Evolutionary conservation across 2,888 invertebrate species (phyloP).

Genomic region (Chymomyza procnemis): DNA sequence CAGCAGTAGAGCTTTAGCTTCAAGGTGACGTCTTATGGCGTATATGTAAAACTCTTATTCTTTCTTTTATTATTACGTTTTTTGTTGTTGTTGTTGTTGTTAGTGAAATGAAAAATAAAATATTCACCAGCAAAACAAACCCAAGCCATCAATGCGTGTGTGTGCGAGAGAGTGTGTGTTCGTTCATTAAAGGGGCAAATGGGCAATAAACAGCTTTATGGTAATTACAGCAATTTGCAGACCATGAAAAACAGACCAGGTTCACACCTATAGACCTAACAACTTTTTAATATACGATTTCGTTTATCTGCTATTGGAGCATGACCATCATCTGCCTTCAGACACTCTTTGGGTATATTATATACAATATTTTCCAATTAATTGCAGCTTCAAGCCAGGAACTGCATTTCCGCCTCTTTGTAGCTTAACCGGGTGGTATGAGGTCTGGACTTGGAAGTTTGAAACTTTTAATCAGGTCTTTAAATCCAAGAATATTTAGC

Average conservation of each 20-base stretch:
- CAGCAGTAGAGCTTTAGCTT: conserved; percentile 30
- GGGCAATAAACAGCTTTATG: not conserved
- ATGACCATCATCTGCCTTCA: too few relatives aligned
- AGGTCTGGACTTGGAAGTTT: too few relatives aligned
- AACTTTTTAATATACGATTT: not conserved
- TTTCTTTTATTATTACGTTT: conserved; percentile 22
- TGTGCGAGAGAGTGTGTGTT: conserved; percentile 7
- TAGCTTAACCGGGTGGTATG: too few relatives aligned
- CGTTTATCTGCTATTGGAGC: too few relatives aligned
- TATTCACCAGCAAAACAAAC: conserved; percentile 16
- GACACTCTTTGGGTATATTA: too few relatives aligned
- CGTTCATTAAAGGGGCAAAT: conserved; percentile 7
- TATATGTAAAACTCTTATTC: not conserved
- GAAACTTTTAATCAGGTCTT: too few relatives aligned
- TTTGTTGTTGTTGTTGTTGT: too few relatives aligned
- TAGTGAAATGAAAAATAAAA: conserved; percentile 59
- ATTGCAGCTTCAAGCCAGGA: too few relatives aligned
- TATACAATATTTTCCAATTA: too few relatives aligned
- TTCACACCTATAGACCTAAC: not conserved
- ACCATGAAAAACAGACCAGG: not conserved
- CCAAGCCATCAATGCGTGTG: not conserved
- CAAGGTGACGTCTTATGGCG: conserved; percentile 62
- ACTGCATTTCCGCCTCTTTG: too few relatives aligned
- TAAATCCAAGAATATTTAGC: too few relatives aligned
- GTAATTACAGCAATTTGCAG: not conserved